These are phyloP conservation scores for Xiphorhynchus erythropygius DNA, from an alignment of 2,797 vertebrate genomes.

Conservation along the genomic window DNA sequence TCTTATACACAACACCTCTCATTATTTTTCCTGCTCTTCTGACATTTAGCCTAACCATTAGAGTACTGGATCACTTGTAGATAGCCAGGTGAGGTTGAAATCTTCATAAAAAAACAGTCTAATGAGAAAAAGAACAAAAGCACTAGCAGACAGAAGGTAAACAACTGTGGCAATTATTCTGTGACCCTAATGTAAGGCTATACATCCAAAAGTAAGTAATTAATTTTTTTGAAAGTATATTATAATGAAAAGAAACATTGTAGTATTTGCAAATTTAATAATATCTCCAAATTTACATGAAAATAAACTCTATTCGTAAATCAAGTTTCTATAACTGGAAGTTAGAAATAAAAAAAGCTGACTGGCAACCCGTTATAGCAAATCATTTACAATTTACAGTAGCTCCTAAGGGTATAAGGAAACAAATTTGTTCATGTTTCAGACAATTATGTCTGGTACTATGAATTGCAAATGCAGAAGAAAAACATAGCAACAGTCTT, in stretches of 20 bases:
- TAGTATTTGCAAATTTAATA: neutral
- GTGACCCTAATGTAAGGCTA: neutral
- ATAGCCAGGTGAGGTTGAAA: neutral
- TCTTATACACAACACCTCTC: neutral
- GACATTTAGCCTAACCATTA: neutral
- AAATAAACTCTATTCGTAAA: neutral
- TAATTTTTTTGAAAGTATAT: fast-evolving
- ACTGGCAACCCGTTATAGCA: neutral
- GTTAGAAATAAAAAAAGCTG: neutral
- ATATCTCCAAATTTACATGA: neutral
- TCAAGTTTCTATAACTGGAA: neutral
- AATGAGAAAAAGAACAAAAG: neutral
- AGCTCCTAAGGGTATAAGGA: neutral
- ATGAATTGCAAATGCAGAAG: neutral
- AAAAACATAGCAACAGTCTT: neutral
- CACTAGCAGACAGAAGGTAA: neutral
- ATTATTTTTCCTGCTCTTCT: neutral
- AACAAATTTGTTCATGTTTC: neutral
- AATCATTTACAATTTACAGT: neutral
- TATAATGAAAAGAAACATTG: neutral
- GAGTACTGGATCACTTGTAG: neutral
- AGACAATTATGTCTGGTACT: neutral
- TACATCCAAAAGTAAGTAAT: neutral
- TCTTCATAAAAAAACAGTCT: neutral
- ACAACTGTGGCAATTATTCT: neutral